Conservation (phyloP, 2,888 invertebrate genomes). For the Geotrupes spiniger region DNA sequence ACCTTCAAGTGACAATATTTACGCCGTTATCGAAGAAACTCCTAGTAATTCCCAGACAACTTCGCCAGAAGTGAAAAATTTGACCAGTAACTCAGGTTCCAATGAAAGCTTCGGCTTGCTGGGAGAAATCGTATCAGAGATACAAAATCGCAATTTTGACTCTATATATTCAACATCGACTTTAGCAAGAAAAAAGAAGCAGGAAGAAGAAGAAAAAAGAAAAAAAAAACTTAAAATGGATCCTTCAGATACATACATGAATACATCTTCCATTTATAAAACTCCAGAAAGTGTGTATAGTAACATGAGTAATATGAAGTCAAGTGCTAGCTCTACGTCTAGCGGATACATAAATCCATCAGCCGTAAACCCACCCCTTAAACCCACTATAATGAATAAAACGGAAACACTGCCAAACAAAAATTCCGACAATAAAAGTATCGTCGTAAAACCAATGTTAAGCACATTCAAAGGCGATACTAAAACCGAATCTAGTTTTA, state of each 20-base stretch:
- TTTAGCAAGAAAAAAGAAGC: constrained; percentile 61
- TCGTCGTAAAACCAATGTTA: constrained; percentile 20
- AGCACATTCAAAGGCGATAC: constrained; percentile 18
- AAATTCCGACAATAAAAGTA: constrained; percentile 17
- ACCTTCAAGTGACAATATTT: constrained; percentile 70
- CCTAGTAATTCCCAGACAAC: constrained; percentile 44
- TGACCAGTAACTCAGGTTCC: constrained; percentile 56
- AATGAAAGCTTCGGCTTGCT: constrained; percentile 73
- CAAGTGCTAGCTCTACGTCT: constrained; percentile 61
- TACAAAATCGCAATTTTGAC: constrained; percentile 81
- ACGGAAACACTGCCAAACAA: constrained; percentile 35
- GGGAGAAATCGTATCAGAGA: constrained; percentile 84
- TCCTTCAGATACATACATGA: constrained; percentile 58
- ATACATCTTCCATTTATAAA: constrained; percentile 58
- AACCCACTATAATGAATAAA: constrained; percentile 23
- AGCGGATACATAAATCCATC: constrained; percentile 74
- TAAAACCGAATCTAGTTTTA: constrained; percentile 11
- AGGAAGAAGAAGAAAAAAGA: constrained; percentile 46
- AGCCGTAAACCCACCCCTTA: constrained; percentile 63
- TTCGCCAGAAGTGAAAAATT: constrained; percentile 47
- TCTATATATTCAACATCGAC: constrained; percentile 83
- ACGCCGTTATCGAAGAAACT: constrained; percentile 79
- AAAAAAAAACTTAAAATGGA: constrained; percentile 30
- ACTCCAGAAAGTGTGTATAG: constrained; percentile 63
- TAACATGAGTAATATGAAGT: constrained; percentile 59